Percentiles rank a stretch among this genome's conserved stretches.
phyloP scores from a whole-genome alignment of 2,113 vertebrate genomes.

The Otis tarda region DNA sequence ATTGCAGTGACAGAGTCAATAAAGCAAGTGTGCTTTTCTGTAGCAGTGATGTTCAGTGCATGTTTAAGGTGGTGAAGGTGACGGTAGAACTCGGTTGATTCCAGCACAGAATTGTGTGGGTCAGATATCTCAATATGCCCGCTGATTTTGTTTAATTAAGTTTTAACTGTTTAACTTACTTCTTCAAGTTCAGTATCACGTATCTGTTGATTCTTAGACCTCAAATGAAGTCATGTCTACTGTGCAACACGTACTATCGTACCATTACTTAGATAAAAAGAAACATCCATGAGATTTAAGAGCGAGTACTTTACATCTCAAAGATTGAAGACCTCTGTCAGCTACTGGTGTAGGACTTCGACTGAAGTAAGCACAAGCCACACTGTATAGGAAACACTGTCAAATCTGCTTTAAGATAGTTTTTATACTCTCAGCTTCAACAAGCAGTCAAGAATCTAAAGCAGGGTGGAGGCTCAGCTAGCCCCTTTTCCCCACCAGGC shows the following conservation, averaged over 20 bases:
- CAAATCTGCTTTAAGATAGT: background rate
- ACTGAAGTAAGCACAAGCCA: background rate
- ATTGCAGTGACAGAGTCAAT: background rate
- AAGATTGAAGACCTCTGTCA: background rate
- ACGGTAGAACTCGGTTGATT: background rate
- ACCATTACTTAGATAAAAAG: background rate
- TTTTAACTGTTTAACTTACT: background rate
- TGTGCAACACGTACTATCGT: fast-evolving
- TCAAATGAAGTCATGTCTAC: background rate
- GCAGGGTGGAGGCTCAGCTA: background rate
- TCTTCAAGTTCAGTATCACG: background rate
- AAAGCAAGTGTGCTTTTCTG: background rate
- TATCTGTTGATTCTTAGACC: background rate
- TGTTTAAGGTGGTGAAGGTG: background rate
- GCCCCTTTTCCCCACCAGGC: background rate
- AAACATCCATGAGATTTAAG: background rate
- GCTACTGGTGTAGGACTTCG: background rate
- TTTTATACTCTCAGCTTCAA: background rate
- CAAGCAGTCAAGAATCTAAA: background rate
- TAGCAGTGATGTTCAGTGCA: background rate
- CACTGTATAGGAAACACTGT: background rate
- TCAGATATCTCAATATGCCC: background rate
- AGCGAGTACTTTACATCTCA: background rate
- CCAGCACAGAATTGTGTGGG: background rate
- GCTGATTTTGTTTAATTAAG: background rate